Evolutionary conservation across 2,797 vertebrate species (phyloP).

Genomic region (Avahi laniger): DNA sequence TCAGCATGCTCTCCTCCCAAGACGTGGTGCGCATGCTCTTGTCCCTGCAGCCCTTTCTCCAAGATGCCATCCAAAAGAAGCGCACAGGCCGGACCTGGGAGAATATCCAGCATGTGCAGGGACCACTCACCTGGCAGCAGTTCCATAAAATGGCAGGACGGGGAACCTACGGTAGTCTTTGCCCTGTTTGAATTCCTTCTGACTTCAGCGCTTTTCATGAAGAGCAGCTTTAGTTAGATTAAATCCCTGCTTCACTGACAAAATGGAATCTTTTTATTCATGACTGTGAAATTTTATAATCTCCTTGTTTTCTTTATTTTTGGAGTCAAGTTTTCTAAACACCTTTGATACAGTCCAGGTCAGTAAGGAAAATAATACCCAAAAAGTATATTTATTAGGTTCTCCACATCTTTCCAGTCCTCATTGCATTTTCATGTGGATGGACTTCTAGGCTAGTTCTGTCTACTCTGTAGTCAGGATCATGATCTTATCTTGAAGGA

Average conservation of each 20-base stretch:
- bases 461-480: neutral
- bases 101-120: slow-evolving; percentile 99
- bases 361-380: neutral
- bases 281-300: neutral
- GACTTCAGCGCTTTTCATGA: accelerated
- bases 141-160: slow-evolving; percentile 99
- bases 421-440: neutral
- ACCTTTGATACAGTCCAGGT: neutral
- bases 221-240: neutral
- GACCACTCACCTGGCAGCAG: slow-evolving; percentile 98
- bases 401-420: neutral
- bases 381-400: neutral
- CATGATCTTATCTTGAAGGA: neutral
- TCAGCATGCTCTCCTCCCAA: slow-evolving; percentile 97
- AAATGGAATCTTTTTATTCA: neutral
- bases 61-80: slow-evolving; percentile 99
- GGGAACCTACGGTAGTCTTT: slow-evolving; percentile 93
- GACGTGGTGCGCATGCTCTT: slow-evolving; percentile 98
- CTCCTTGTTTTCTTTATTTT: neutral
- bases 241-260: neutral
- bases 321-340: neutral
- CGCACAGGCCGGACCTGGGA: slow-evolving; percentile 97
- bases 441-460: neutral
- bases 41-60: slow-evolving; percentile 97
- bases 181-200: accelerated